phyloP scores from a whole-genome alignment of 2,113 vertebrate species.

The Jacana jacana region DNA sequence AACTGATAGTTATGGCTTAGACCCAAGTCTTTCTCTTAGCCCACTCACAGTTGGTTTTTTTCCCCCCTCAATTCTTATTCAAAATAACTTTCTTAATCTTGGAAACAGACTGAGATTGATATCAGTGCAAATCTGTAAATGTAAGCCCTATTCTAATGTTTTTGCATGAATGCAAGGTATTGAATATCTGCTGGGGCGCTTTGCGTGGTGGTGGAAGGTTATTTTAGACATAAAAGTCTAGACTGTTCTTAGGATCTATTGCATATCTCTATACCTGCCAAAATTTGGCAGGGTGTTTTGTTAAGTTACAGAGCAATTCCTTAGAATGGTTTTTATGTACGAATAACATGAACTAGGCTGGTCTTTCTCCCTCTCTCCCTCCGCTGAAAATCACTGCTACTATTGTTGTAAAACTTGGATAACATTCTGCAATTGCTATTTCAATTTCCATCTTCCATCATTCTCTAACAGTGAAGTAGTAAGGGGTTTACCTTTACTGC shows the following conservation, averaged over 20 bases:
- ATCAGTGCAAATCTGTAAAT: background rate
- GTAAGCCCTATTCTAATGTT: background rate
- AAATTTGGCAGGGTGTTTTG: background rate
- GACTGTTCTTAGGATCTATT: slow-evolving; percentile 8
- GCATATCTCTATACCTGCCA: slow-evolving; percentile 29
- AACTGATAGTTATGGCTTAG: background rate
- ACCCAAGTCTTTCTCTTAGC: background rate
- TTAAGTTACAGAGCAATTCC: background rate
- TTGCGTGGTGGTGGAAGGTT: background rate
- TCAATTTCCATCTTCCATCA: background rate
- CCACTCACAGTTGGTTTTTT: background rate
- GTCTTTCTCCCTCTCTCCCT: background rate
- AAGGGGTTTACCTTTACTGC: background rate
- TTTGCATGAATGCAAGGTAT: slow-evolving; percentile 4
- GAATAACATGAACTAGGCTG: background rate
- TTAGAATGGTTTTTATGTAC: background rate
- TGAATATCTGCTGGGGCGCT: background rate
- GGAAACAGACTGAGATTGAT: background rate
- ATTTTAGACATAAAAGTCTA: slow-evolving; percentile 37
- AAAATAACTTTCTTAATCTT: slow-evolving; percentile 32
- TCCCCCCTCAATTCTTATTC: background rate
- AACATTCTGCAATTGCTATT: background rate
- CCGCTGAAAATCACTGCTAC: background rate
- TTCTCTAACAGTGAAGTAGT: background rate
- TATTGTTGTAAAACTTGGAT: background rate